These are phyloP conservation scores for Oppia nitens DNA, from an alignment of 1,140 invertebrate genomes.

Conservation along the genomic window DNA sequence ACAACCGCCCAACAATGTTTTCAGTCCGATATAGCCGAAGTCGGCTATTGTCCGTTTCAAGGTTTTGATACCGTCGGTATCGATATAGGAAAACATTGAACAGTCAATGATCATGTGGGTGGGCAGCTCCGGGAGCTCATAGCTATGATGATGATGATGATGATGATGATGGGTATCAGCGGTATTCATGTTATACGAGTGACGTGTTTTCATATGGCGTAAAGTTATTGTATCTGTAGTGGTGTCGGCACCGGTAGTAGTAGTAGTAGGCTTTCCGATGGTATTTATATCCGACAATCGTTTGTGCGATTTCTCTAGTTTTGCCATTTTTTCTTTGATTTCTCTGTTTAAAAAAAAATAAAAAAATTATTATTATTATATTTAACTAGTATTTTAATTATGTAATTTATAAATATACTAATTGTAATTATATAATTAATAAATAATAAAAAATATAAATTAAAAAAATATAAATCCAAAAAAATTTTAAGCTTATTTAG, in stretches of 20 bases:
- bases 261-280: too few relatives aligned
- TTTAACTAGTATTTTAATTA: too few relatives aligned
- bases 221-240: neutral
- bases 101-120: conserved; percentile 14
- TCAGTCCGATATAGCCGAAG: neutral
- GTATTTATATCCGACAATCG: neutral
- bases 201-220: neutral
- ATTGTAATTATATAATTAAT: too few relatives aligned
- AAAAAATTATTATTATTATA: too few relatives aligned
- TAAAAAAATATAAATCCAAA: too few relatives aligned
- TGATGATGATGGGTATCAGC: neutral
- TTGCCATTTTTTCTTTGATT: neutral
- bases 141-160: neutral
- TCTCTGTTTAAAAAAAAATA: neutral
- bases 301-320: neutral
- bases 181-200: neutral
- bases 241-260: too few relatives aligned
- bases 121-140: neutral
- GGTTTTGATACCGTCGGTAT: conserved; percentile 5
- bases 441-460: too few relatives aligned
- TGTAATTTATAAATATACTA: too few relatives aligned
- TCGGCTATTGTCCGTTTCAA: conserved; percentile 3
- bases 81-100: conserved; percentile 16
- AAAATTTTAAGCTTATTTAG: too few relatives aligned
- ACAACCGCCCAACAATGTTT: conserved; percentile 7